Base-by-base conservation (phyloP, 2,888 invertebrate species). In the Ceraclea dissimilis region DNA sequence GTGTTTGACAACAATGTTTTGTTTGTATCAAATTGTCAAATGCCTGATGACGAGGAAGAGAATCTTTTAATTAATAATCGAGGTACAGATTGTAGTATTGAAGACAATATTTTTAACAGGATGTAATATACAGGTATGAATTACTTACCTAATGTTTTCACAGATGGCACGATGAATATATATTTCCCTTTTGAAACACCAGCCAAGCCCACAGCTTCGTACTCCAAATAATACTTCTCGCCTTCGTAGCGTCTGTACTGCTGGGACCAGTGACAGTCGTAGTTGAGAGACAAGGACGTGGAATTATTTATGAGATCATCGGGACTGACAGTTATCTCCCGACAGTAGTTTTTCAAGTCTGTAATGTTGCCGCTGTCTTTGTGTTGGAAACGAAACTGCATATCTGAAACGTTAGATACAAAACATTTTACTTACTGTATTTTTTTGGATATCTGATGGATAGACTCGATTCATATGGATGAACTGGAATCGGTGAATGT, bases 191-290 rank as follows among this genome's bases (percentile, higher is more conserved):
- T 47, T 2, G 44, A 31, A 6, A 49, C 34, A 4, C 51, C 56
- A 16, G 11, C 22, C 20, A 13, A 8, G n/a, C 39, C 44, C 47
- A 31, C 49, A 6, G 52, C 56, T 31, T 54, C 49, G 47, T 58
- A 62, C 16, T 62, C 62, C 48, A 62, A 54, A 16, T 47, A 31
- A 26, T 52, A 62, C 6, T 49, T 51, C 44, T 56, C 56, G 21
- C 60, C 56, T 52, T 60, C 58, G 54, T 62, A 62, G 34, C 50
- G 50, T 2, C 39, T 26, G 26, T 54, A 20, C 34, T 62, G 62
- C 11, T 58, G 49, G 10, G 62, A 54, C 62, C 62, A 62, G 19
- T 54, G 22, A 44, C 62, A 62, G 34, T 62, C 58, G 44, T 60
- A 62, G 51, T 49, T 48, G 33, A 56, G 43, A 16, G 44, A 17